Base-by-base conservation (phyloP, 2,888 invertebrate genomes). In the Rhabditoides inermis region DNA sequence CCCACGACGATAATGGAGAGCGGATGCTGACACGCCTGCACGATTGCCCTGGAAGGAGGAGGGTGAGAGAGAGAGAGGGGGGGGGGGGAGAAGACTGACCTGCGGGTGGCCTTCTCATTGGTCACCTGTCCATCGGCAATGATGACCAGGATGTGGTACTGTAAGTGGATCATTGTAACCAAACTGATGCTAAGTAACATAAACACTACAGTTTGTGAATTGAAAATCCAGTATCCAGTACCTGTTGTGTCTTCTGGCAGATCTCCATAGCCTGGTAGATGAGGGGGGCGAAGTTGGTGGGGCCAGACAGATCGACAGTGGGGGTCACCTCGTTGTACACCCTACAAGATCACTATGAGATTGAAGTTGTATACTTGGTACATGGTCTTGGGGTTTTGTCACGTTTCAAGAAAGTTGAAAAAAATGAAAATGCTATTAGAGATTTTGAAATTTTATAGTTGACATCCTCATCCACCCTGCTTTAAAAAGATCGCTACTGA, bases 111-210 rank as follows among this genome's bases (percentile, higher is more conserved):
- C 22, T 76, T 65, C 62, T 81, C 81, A 49, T 78, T 78, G 2
- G 79, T 78, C 45, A 82, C 80, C 64, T 81, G 81, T 12, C 81
- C 81, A 63, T 81, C 81, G 5, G 81, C 80, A 20, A 81, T 77
- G 46, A 81, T 80, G 6, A 81, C 78, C 44, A 81, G 73, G 40
- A 81, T 80, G 66, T 81, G 81, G 63, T 80, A 81, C 78, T 76
- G 62, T 49, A 72, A 62, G 6, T 20, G 2, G 2, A 27, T 2
- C 20, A 18, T 25, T 10, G 26, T 28, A 47, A 39, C 32, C 15
- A 42, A 37, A 18, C 6, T 22, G n/a, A 37, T 42, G 15, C 15
- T 25, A 5, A 42, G 42, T 22, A 25, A 42, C 15, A 22, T 15
- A 42, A 7, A 25, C 3, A 10, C 4, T 15, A 25, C 18, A 42